These are phyloP conservation scores for Pteronura brasiliensis DNA, from an alignment of 2,113 vertebrate genomes.

Conservation along the genomic window DNA sequence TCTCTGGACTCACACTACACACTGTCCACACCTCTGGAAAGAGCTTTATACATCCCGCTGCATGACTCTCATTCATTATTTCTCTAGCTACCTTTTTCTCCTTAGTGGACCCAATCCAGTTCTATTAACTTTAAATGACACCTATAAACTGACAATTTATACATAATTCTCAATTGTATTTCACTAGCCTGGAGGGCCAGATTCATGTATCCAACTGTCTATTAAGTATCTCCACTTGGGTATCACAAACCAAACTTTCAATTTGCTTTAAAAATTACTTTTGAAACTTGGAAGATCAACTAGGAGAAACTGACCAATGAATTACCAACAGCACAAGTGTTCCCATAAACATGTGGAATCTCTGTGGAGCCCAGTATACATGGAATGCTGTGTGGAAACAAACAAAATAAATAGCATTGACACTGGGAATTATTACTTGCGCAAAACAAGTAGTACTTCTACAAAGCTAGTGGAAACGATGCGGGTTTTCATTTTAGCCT, in stretches of 20 bases:
- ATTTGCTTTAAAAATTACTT: conserved; percentile 54
- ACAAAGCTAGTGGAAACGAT: not conserved
- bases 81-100: not conserved
- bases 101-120: not conserved
- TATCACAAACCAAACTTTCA: conserved; percentile 30
- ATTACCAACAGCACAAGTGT: not conserved
- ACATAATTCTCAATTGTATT: conserved; percentile 37
- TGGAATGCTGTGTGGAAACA: not conserved
- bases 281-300: conserved; percentile 15
- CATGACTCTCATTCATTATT: not conserved
- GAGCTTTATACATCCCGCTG: not conserved
- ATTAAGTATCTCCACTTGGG: not conserved
- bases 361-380: not conserved
- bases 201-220: not conserved
- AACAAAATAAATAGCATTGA: not conserved
- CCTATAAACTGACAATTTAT: not conserved
- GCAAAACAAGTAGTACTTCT: not conserved
- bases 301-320: not conserved
- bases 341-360: not conserved
- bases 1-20: not conserved
- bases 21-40: not conserved
- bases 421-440: not conserved
- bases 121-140: conserved; percentile 18
- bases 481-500: not conserved
- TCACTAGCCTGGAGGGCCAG: not conserved